phyloP scores from a whole-genome alignment of 2,888 invertebrate genomes.

The Spisula solida region DNA sequence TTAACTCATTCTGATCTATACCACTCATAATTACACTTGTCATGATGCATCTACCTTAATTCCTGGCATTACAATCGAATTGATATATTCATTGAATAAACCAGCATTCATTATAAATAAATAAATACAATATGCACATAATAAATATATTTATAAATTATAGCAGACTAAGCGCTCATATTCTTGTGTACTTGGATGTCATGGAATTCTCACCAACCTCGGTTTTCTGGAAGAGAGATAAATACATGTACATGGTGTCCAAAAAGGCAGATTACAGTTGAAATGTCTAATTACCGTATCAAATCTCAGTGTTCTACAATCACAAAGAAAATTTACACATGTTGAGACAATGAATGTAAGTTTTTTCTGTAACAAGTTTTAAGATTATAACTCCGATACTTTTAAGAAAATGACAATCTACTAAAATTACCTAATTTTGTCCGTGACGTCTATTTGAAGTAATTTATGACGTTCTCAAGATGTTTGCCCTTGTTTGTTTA shows the following conservation, averaged over 20 bases:
- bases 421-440: too few species aligned
- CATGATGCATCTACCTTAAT: neutral
- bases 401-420: too few species aligned
- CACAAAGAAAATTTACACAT: too few species aligned
- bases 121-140: slow-evolving; percentile 2
- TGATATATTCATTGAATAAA: neutral
- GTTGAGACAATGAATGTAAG: too few species aligned
- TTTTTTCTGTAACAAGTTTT: too few species aligned
- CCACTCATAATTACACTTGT: neutral
- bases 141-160: neutral
- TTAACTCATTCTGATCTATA: neutral
- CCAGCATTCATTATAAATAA: slow-evolving; percentile 3
- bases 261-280: neutral
- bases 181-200: slow-evolving; percentile 44
- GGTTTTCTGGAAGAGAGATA: slow-evolving; percentile 49
- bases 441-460: too few species aligned
- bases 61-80: neutral
- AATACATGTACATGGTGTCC: too few species aligned
- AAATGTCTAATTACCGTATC: too few species aligned
- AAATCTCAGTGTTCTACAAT: too few species aligned
- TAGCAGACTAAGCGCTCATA: slow-evolving; percentile 18
- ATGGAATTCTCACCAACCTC: slow-evolving; percentile 49
- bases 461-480: too few species aligned
- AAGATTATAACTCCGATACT: too few species aligned
- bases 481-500: too few species aligned